Conservation (phyloP, 1,140 invertebrate species). For the Gyrodactylus bullatarudis region DNA sequence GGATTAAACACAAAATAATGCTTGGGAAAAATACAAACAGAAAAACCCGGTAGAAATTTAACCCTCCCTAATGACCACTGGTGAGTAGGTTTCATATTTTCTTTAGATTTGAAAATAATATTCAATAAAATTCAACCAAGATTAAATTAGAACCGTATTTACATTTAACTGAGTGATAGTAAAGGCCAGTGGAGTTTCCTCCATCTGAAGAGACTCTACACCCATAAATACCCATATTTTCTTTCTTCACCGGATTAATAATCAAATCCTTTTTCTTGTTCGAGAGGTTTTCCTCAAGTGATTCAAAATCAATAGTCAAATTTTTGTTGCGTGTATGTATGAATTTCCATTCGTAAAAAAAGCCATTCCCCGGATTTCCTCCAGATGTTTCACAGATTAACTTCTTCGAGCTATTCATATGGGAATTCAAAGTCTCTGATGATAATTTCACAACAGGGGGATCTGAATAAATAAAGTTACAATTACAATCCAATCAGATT, state of each 20-base stretch:
- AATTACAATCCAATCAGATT: background rate
- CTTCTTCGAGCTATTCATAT: background rate
- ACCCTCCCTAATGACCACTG: too few species aligned
- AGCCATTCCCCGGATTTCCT: background rate
- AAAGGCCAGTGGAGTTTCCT: background rate
- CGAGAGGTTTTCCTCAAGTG: background rate
- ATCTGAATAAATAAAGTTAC: background rate
- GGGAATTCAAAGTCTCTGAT: background rate
- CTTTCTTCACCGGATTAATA: background rate
- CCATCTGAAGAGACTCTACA: background rate
- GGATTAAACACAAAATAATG: background rate
- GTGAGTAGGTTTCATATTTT: too few species aligned
- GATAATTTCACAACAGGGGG: background rate
- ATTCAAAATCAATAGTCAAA: background rate
- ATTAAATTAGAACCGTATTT: too few species aligned
- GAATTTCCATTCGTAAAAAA: background rate
- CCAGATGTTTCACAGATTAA: background rate
- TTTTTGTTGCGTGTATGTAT: background rate
- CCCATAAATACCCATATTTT: background rate
- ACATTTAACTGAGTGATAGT: background rate
- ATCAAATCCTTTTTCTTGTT: background rate
- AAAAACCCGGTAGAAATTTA: too few species aligned
- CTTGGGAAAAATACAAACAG: too few species aligned
- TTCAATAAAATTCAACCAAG: too few species aligned
- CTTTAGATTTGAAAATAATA: too few species aligned